Conservation (phyloP, 2,797 vertebrate genomes). For the Nyctibius grandis region DNA sequence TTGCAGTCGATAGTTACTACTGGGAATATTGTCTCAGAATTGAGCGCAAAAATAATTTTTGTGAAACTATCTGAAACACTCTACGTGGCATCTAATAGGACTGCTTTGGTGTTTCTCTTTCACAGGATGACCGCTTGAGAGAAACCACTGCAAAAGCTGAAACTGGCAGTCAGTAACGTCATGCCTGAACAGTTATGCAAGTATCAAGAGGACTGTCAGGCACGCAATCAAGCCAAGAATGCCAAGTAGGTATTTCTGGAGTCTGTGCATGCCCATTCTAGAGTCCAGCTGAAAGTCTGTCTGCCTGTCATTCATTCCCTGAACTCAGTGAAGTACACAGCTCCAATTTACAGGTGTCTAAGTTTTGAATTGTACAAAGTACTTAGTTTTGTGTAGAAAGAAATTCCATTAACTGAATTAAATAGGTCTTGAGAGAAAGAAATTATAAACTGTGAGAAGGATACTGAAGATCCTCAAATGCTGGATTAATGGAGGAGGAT, state of each 20-base stretch:
- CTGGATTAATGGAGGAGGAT: neutral
- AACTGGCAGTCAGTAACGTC: conserved; percentile 90
- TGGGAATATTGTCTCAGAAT: neutral
- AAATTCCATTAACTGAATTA: neutral
- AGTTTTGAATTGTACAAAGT: neutral
- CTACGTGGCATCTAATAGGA: neutral
- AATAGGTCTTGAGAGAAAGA: neutral
- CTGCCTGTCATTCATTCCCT: neutral
- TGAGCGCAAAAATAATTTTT: neutral
- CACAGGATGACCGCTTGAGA: conserved; percentile 90
- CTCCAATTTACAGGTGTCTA: neutral
- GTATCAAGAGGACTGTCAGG: conserved; percentile 94
- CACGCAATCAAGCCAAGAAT: conserved; percentile 87
- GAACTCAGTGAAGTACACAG: neutral
- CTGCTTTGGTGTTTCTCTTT: neutral
- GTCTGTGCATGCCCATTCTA: neutral
- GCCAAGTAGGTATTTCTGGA: conserved; percentile 81
- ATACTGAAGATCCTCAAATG: neutral
- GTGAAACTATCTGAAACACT: neutral
- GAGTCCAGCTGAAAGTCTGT: neutral
- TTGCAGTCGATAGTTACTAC: neutral
- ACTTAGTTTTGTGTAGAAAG: neutral
- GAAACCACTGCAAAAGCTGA: conserved; percentile 92
- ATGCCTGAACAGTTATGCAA: conserved; percentile 97
- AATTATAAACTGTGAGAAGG: neutral